Evolutionary conservation across 2,797 vertebrate genomes (phyloP).

Genomic region (Masticophis lateralis): DNA sequence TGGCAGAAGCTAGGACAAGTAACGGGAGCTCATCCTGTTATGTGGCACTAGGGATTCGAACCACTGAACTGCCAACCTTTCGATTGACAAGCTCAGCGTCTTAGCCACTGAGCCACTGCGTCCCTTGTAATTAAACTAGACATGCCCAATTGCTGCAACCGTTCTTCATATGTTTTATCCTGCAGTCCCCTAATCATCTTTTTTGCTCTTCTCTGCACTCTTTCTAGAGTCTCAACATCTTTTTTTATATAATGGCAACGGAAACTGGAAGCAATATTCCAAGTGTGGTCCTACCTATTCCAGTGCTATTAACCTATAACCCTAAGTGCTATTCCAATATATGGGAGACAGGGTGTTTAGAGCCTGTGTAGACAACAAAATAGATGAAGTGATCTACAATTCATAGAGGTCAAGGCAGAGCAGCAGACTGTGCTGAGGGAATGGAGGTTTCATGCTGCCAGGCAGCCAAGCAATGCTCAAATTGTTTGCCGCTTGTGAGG

Average conservation of each 20-base stretch:
- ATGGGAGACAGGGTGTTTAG: not conserved
- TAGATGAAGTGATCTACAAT: not conserved
- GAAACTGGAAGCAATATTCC: not conserved
- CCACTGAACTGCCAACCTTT: too few species aligned
- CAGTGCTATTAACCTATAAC: not conserved
- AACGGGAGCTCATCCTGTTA: too few species aligned
- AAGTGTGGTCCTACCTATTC: not conserved
- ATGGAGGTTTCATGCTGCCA: not conserved
- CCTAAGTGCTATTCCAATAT: not conserved
- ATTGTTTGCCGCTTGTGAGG: not conserved
- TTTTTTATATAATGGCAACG: not conserved
- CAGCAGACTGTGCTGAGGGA: not conserved
- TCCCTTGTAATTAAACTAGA: not conserved
- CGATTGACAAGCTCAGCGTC: too few species aligned
- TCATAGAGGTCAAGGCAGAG: not conserved
- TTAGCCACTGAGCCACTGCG: too few species aligned
- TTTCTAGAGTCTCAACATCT: not conserved
- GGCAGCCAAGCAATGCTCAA: not conserved
- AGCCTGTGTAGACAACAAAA: not conserved
- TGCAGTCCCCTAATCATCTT: not conserved
- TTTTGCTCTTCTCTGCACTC: not conserved
- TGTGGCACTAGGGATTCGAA: too few species aligned
- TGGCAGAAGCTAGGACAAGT: too few species aligned
- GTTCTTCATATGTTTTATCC: not conserved
- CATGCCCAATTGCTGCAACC: not conserved